phyloP scores from a whole-genome alignment of 1,140 invertebrate species.

The Tetragnatha versicolor region DNA sequence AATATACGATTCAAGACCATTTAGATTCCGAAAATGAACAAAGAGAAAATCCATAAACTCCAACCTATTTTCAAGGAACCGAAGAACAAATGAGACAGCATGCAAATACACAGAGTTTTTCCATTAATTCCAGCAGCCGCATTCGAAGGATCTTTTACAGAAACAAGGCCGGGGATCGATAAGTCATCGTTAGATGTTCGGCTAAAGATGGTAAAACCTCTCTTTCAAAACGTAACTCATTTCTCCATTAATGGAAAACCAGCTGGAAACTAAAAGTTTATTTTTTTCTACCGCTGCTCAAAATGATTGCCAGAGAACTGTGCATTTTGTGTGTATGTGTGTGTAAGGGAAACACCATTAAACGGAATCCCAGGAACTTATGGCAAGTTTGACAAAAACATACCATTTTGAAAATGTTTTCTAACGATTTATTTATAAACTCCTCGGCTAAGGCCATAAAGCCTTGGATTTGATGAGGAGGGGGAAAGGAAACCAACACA shows the following conservation, averaged over 20 bases:
- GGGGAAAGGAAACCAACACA: not conserved
- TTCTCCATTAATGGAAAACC: constrained; percentile 31
- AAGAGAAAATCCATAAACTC: no score
- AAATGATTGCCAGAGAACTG: constrained; percentile 16
- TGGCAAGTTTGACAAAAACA: constrained; percentile 19
- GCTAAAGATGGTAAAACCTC: constrained; percentile 9
- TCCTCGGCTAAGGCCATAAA: constrained; percentile 4
- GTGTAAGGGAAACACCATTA: constrained; percentile 30
- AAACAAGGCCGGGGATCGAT: not conserved
- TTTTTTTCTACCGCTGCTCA: not conserved
- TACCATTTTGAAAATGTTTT: constrained; percentile 32
- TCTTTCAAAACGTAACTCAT: constrained; percentile 19
- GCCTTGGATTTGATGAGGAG: not conserved
- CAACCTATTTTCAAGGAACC: no score
- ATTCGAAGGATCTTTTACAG: not conserved
- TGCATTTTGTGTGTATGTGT: constrained; percentile 1
- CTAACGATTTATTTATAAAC: constrained; percentile 45
- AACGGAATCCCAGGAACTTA: constrained; percentile 24
- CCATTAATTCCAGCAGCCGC: not conserved
- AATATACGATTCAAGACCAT: no score
- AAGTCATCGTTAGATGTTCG: constrained; percentile 14
- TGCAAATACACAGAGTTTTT: not conserved
- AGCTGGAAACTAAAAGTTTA: constrained; percentile 14
- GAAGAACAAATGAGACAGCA: not conserved
- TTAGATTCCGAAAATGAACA: no score